Base-by-base conservation (phyloP, 2,888 invertebrate genomes). In the Sphecodes monilicornis region DNA sequence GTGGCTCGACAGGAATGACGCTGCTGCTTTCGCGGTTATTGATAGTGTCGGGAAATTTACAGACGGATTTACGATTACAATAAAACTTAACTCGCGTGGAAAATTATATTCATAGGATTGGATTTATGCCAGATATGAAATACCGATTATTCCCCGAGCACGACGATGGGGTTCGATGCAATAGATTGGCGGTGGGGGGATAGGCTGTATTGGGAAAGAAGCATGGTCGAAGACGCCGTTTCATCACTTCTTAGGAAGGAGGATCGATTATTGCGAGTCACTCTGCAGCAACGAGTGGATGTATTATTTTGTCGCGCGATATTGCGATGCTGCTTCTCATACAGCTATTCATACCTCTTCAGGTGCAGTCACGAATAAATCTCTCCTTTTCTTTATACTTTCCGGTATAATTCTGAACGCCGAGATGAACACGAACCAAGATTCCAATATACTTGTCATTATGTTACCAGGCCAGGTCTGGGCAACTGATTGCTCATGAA, bases 31-130 rank as follows among this genome's bases (percentile, higher is more conserved):
- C 86, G 88, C 90, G 89, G 92, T 94, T 93, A 94, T 93, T 93
- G 94, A 93, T 93, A 94, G 93, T 90, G 90, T 80, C 86, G 90
- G 85, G 89, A 92, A 93, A 94, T 94, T 94, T 93, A 93, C 93
- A 92, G 93, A 93, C 92, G 92, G 93, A 93, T 94, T 94, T 94
- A 94, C 93, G 93, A 93, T 93, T 93, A 93, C 93, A 93, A 94
- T 94, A 93, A 94, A 94, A 94, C 93, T 93, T 93, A 92, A 91
- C 93, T 92, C 92, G 92, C 90, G 93, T 91, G 93, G 93, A 93
- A 94, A 94, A 94, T 94, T 93, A 93, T 94, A 94, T 94, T 94
- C 94, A 94, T 94, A 91, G 93, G 92, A 94, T 94, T 94, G 94
- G 93, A 94, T 94, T 94, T 92, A 90, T 91, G 94, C 93, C 93